These are phyloP conservation scores for Gymnorhina tibicen DNA, from an alignment of 2,113 vertebrate genomes.

Conservation along the genomic window DNA sequence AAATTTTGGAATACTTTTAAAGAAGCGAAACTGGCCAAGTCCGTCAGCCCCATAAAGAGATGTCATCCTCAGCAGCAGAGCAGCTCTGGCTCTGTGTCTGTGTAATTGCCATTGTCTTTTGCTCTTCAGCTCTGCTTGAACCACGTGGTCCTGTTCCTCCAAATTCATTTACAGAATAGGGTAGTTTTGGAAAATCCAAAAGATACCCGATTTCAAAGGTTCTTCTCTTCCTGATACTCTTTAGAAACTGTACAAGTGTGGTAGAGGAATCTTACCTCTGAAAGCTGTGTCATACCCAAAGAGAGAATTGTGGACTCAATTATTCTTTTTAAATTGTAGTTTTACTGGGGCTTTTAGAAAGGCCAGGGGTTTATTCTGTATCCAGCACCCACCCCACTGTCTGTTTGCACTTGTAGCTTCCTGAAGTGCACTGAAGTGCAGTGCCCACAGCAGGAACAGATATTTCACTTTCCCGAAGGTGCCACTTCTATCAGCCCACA, in stretches of 20 bases:
- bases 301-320: neutral
- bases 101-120: neutral
- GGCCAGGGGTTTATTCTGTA: neutral
- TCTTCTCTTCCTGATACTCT: neutral
- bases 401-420: neutral
- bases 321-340: neutral
- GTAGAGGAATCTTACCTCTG: neutral
- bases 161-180: neutral
- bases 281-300: neutral
- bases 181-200: neutral
- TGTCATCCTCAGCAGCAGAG: neutral
- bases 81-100: neutral
- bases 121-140: neutral
- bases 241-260: neutral
- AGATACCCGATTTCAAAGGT: rapidly evolving
- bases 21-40: neutral
- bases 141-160: neutral
- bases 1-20: neutral
- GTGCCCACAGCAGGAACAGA: neutral
- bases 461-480: neutral
- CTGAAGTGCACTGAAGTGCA: neutral
- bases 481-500: neutral
- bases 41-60: neutral
- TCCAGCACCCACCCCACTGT: neutral
- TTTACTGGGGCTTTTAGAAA: neutral